Percentiles rank a stretch among this genome's conserved stretches.
Conservation (phyloP, 2,113 vertebrate genomes). For the Oryzias celebensis region DNA sequence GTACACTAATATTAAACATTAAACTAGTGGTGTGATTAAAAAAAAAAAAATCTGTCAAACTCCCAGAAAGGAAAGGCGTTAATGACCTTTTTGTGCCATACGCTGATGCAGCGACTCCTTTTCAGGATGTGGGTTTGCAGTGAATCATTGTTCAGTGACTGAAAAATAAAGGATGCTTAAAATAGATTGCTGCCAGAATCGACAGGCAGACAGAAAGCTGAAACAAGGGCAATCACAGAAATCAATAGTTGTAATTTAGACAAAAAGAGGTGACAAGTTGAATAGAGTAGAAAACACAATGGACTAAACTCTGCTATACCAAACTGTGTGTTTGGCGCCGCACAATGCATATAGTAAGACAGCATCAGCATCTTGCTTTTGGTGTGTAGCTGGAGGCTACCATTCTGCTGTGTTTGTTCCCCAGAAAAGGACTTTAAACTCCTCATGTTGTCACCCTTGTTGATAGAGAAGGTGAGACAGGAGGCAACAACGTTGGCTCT, state of each 20-base stretch:
- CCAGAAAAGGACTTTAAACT: conserved; percentile 13
- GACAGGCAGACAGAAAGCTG: conserved; percentile 7
- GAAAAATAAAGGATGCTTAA: conserved; percentile 14
- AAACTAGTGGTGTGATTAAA: not conserved
- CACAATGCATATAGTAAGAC: too few species aligned
- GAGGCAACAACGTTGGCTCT: conserved; percentile 43
- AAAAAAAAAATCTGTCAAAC: not conserved
- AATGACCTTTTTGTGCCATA: conserved; percentile 4
- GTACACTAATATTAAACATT: too few species aligned
- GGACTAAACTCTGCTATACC: too few species aligned
- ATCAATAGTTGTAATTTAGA: conserved; percentile 30
- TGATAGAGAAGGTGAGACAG: conserved; percentile 20
- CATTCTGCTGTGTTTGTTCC: not conserved
- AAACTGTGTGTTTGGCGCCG: too few species aligned
- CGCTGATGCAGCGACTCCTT: not conserved
- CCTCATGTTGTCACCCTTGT: conserved; percentile 1
- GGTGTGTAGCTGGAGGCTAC: conserved; percentile 7
- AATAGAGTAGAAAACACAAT: not conserved
- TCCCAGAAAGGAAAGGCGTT: not conserved
- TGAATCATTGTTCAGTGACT: conserved; percentile 3
- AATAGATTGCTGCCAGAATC: conserved; percentile 14
- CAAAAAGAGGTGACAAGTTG: conserved; percentile 19
- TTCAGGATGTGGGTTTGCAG: not conserved
- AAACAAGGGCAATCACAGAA: conserved; percentile 19
- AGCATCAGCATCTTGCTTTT: too few species aligned